Percentiles rank a stretch among this genome's conserved stretches.
Conservation (phyloP, 2,797 vertebrate species). For the Argyrosomus regius region DNA sequence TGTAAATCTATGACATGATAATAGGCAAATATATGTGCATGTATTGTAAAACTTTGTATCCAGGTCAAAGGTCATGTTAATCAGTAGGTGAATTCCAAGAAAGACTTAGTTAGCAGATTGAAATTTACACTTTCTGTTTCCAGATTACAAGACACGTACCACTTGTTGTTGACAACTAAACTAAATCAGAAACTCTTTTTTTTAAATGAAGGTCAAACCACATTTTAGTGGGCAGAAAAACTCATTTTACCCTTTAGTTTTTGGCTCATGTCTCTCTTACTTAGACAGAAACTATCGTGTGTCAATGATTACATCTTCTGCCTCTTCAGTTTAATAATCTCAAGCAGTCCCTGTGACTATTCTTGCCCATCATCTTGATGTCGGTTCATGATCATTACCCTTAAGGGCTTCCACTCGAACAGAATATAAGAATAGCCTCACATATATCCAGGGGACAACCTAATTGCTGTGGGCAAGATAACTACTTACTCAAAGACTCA, state of each 20-base stretch:
- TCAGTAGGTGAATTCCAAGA: neutral
- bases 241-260: neutral
- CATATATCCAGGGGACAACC: slow-evolving; percentile 17
- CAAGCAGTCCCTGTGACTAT: neutral
- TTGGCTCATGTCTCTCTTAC: neutral
- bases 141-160: neutral
- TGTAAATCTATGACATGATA: slow-evolving; percentile 7
- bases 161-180: neutral
- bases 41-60: slow-evolving; percentile 12
- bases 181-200: neutral
- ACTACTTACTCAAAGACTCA: slow-evolving; percentile 23
- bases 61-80: neutral
- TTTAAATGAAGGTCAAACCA: neutral
- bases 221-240: neutral
- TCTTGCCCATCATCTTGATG: neutral
- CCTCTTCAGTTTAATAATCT: neutral
- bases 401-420: neutral
- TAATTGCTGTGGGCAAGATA: slow-evolving; percentile 12
- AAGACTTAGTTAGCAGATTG: neutral
- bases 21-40: neutral
- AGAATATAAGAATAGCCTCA: slow-evolving; percentile 15
- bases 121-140: neutral
- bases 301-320: slow-evolving; percentile 30
- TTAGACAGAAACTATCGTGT: slow-evolving; percentile 1
- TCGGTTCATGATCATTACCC: slow-evolving; percentile 17